phyloP scores from a whole-genome alignment of 2,113 vertebrate species.

The Addax nasomaculatus region DNA sequence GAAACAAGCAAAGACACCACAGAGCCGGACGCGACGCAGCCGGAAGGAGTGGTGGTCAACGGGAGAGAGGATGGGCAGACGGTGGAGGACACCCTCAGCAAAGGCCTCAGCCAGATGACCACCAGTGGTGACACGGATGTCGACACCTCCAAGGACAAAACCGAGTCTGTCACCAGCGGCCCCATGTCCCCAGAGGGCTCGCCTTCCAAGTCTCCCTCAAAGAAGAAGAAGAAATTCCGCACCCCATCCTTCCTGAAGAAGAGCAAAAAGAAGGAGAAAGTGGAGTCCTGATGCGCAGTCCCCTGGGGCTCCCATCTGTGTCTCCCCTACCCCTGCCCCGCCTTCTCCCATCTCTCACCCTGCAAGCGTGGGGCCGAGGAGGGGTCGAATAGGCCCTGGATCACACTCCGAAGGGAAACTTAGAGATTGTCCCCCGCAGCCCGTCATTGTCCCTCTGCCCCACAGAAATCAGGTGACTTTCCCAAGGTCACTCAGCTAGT shows the following conservation, averaged over 20 bases:
- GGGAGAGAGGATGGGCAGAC: constrained; percentile 89
- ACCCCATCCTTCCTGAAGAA: constrained; percentile 98
- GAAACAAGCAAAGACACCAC: constrained; percentile 54
- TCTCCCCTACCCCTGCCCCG: neutral
- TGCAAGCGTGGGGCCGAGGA: constrained; percentile 45
- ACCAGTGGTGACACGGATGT: constrained; percentile 78
- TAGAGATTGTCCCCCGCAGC: neutral
- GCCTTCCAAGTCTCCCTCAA: constrained; percentile 95
- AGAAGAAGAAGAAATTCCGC: constrained; percentile 99
- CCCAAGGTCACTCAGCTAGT: constrained; percentile 40
- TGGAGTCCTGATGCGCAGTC: constrained; percentile 85
- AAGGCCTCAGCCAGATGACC: constrained; percentile 85
- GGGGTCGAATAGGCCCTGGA: constrained; percentile 29
- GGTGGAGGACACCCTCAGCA: constrained; percentile 83
- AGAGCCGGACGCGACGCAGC: constrained; percentile 48
- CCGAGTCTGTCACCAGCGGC: constrained; percentile 81
- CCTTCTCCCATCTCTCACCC: constrained; percentile 50
- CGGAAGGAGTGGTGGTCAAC: constrained; percentile 81
- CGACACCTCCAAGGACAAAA: constrained; percentile 81
- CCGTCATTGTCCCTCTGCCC: constrained; percentile 15
- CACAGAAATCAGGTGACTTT: constrained; percentile 44
- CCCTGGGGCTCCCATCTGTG: neutral
- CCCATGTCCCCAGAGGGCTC: constrained; percentile 93
- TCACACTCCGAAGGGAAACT: neutral
- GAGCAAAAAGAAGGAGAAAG: constrained; percentile 96